These are phyloP conservation scores for Myopa tessellatipennis DNA, from an alignment of 2,888 invertebrate genomes.

Conservation along the genomic window DNA sequence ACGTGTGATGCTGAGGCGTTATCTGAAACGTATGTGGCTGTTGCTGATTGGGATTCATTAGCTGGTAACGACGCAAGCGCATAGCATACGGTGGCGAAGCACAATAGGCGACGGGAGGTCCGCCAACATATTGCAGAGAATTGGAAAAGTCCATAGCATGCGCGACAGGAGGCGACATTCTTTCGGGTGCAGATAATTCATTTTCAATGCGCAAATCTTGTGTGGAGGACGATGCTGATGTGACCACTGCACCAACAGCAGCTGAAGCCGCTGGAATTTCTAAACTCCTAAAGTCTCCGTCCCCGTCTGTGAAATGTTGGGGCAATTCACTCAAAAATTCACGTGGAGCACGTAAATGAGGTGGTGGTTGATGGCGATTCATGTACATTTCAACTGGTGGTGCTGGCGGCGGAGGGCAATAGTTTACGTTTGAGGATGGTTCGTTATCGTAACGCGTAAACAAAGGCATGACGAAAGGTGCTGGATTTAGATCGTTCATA, in stretches of 20 bases:
- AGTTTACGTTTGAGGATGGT: constrained; percentile 12
- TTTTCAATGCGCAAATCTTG: constrained; percentile 27
- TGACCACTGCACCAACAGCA: constrained; percentile 43
- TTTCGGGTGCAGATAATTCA: background rate
- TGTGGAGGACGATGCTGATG: constrained; percentile 41
- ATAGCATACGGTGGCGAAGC: constrained; percentile 62
- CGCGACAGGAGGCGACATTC: constrained; percentile 37
- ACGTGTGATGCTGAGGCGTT: constrained; percentile 46
- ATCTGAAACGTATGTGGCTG: constrained; percentile 52
- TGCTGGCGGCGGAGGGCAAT: constrained; percentile 29
- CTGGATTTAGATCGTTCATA: constrained; percentile 20
- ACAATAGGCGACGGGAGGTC: constrained; percentile 62
- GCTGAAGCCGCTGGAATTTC: constrained; percentile 36
- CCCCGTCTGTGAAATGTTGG: background rate
- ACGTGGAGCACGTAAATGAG: constrained; percentile 20
- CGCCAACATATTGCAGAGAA: constrained; percentile 48
- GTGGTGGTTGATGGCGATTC: constrained; percentile 42
- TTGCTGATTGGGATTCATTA: constrained; percentile 35
- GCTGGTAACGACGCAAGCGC: constrained; percentile 39
- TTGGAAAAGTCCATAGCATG: constrained; percentile 57
- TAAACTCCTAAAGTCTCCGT: background rate
- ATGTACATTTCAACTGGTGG: constrained; percentile 34
- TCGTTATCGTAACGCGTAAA: constrained; percentile 20
- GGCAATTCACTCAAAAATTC: constrained; percentile 20
- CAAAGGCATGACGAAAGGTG: background rate